Conservation (phyloP, 2,888 invertebrate species). For the Pollenia amentaria region DNA sequence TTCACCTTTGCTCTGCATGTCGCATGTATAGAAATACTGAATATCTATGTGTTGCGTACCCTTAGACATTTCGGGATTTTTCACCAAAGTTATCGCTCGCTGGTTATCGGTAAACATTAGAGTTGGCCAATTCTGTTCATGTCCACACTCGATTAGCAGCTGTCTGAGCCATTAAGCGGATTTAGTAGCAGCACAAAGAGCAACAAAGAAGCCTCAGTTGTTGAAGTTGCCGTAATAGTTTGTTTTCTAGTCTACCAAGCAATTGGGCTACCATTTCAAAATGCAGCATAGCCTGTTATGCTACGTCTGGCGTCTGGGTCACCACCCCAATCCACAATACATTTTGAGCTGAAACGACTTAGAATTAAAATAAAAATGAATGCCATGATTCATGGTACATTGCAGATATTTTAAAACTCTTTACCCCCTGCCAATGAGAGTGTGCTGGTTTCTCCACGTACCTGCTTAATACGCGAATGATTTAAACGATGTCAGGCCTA, state of each 20-base stretch:
- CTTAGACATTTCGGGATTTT: constrained; percentile 46
- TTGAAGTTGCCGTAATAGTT: constrained; percentile 27
- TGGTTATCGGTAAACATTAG: constrained; percentile 45
- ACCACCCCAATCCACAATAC: too few species aligned
- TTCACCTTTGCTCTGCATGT: constrained; percentile 43
- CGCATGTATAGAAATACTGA: constrained; percentile 60
- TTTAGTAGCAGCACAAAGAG: constrained; percentile 32
- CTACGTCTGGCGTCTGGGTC: constrained; percentile 9
- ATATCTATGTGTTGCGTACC: constrained; percentile 55
- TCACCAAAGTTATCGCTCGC: constrained; percentile 68
- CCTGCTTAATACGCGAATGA: too few species aligned
- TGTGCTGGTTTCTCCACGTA: too few species aligned
- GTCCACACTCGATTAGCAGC: constrained; percentile 22
- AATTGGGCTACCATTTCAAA: constrained; percentile 34
- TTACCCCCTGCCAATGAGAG: too few species aligned
- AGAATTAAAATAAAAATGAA: too few species aligned
- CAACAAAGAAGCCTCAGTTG: too few species aligned
- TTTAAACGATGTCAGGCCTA: too few species aligned
- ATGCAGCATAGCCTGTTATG: constrained; percentile 39
- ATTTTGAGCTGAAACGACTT: too few species aligned
- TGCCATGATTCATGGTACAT: too few species aligned
- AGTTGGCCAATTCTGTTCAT: neutral
- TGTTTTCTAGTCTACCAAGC: constrained; percentile 49
- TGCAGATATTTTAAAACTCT: too few species aligned
- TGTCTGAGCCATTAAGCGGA: constrained; percentile 2